Base-by-base conservation (phyloP, 2,113 vertebrate genomes). In the Saccopteryx bilineata region DNA sequence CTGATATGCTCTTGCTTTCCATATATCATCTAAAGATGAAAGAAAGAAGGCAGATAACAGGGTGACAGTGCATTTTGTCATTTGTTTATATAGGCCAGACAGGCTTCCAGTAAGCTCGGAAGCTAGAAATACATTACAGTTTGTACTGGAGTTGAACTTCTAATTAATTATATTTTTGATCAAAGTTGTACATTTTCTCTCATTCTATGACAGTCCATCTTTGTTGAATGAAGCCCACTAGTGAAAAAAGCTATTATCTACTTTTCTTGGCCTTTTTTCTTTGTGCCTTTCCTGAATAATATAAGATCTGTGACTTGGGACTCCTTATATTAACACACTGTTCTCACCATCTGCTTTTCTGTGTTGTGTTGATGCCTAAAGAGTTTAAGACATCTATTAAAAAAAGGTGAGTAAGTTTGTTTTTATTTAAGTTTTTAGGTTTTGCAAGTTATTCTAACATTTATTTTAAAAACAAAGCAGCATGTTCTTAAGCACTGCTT, bases 391-490 rank as follows among this genome's bases (percentile, higher is more conserved):
- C 52, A 68, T 87, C 19, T 46, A 9, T 11, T 39, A 39, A 39
- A 60, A 46, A 93, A 86, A 6, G 5, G 4, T 60, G 4, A 5
- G 33, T 24, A 2, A 5, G 39, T 72, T 74, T 60, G n/a, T 61
- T 54, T 24, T 54, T 10, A 54, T 84, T 46, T 58, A 82, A 10
- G 15, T 3, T 71, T 95, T 76, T 66, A 46, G 79, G 9, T 88
- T 76, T 7, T 31, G 12, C 61, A n/a, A 78, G 31, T 74, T 93
- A 87, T 63, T n/a, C 26, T 85, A 90, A 85, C 13, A 46, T 90
- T 93, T 96, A 94, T 66, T 69, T 93, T 54, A 46, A 54, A 93
- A 96, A 75, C 9, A 82, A 66, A 96, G 50, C 17, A 58, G 39
- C 13, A 63, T 68, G 14, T 76, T 93, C 91, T 83, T 11, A 58